These are phyloP conservation scores for Sarcophaga variegata DNA, from an alignment of 2,888 invertebrate species.

Conservation along the genomic window DNA sequence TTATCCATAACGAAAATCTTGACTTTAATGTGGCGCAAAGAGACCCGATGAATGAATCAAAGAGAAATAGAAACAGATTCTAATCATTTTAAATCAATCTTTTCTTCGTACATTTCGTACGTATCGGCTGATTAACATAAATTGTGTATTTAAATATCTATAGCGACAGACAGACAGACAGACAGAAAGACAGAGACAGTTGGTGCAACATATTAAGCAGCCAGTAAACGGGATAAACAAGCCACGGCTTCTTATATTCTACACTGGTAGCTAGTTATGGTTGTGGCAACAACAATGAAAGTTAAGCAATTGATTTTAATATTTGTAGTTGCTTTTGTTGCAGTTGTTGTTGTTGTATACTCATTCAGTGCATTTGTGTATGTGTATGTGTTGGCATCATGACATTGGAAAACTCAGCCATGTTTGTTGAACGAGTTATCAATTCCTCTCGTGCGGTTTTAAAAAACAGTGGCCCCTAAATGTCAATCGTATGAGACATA, in stretches of 20 bases:
- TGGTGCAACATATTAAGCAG: constrained; percentile 42
- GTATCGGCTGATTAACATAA: constrained; percentile 63
- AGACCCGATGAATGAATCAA: neutral
- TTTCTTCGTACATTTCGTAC: neutral
- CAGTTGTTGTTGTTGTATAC: neutral
- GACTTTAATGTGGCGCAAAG: constrained; percentile 27
- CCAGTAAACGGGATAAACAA: constrained; percentile 21
- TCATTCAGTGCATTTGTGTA: neutral
- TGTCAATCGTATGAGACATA: constrained; percentile 80
- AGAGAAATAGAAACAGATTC: constrained; percentile 44
- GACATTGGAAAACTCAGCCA: constrained; percentile 24
- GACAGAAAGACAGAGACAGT: neutral
- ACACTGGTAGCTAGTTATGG: neutral
- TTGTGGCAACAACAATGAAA: constrained; percentile 53
- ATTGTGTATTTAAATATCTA: constrained; percentile 63
- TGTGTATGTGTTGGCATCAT: neutral
- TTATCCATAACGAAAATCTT: constrained; percentile 46
- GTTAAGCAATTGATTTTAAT: constrained; percentile 60
- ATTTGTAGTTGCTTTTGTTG: constrained; percentile 10
- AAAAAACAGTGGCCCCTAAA: constrained; percentile 75
- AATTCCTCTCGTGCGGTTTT: constrained; percentile 58
- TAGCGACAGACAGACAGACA: neutral
- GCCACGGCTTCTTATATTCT: neutral
- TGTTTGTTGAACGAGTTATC: constrained; percentile 46
- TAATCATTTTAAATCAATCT: constrained; percentile 70